Evolutionary conservation across 2,113 vertebrate species (phyloP).

Genomic region (Hemibagrus wyckioides): DNA sequence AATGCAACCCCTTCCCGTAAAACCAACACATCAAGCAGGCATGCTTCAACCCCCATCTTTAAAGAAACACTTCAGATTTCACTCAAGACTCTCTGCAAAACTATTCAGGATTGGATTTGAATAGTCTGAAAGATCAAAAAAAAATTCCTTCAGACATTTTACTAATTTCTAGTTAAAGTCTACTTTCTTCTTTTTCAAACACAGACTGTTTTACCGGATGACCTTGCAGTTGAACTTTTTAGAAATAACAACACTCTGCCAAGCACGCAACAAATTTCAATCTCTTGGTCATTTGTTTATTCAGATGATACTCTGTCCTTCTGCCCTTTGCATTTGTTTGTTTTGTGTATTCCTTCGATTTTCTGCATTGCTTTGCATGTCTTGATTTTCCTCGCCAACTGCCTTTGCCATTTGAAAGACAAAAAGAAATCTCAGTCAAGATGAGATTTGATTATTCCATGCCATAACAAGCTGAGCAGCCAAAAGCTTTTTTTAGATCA

Average conservation of each 20-base stretch:
- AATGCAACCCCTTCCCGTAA: conserved; percentile 72
- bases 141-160: not conserved
- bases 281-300: conserved; percentile 71
- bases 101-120: not conserved
- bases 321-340: conserved; percentile 53
- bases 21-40: conserved; percentile 65
- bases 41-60: conserved; percentile 36
- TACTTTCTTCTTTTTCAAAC: not conserved
- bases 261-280: conserved; percentile 40
- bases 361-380: conserved; percentile 55
- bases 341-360: conserved; percentile 63
- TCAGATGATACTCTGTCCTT: conserved; percentile 62
- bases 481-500: conserved; percentile 27
- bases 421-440: conserved; percentile 59
- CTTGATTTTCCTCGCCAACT: conserved; percentile 62
- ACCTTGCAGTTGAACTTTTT: conserved; percentile 22
- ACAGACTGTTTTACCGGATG: not conserved
- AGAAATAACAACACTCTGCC: conserved; percentile 10
- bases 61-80: conserved; percentile 56
- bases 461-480: conserved; percentile 24
- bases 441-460: conserved; percentile 50
- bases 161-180: not conserved
- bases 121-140: not conserved
- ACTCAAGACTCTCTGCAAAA: conserved; percentile 47
- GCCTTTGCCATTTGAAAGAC: conserved; percentile 71